Conservation (phyloP, 2,888 invertebrate species). For the Gymnosoma rotundatum region DNA sequence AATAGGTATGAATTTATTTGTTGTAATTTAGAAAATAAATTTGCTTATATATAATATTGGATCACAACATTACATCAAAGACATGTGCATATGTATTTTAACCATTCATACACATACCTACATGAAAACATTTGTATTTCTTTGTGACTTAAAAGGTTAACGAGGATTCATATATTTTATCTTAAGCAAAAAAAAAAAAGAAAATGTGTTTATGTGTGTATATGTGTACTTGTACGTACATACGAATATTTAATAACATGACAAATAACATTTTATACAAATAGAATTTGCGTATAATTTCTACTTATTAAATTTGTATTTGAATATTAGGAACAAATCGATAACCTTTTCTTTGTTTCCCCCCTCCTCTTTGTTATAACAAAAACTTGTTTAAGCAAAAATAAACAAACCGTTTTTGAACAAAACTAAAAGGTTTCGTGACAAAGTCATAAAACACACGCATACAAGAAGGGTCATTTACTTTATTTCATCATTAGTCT, state of each 20-base stretch:
- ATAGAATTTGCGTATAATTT: neutral
- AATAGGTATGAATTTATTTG: too few relatives aligned
- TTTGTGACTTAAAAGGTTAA: too few relatives aligned
- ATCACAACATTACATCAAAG: too few relatives aligned
- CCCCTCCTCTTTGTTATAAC: slow-evolving; percentile 1
- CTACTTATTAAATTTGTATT: slow-evolving; percentile 34
- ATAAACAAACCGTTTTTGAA: slow-evolving; percentile 16
- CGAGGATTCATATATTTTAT: too few relatives aligned
- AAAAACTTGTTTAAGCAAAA: slow-evolving; percentile 9
- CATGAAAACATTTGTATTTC: too few relatives aligned
- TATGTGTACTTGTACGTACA: neutral
- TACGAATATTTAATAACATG: too few relatives aligned
- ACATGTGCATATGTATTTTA: too few relatives aligned
- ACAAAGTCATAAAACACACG: slow-evolving; percentile 41
- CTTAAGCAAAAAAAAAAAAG: too few relatives aligned
- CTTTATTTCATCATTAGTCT: slow-evolving; percentile 32
- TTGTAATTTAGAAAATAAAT: too few relatives aligned
- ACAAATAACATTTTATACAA: neutral
- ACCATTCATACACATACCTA: too few relatives aligned
- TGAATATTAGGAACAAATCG: slow-evolving; percentile 61
- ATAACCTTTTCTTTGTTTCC: slow-evolving; percentile 19
- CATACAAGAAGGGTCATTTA: slow-evolving; percentile 4
- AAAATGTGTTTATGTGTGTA: too few relatives aligned
- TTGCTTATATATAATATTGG: too few relatives aligned
- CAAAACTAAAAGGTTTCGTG: slow-evolving; percentile 16